Evolutionary conservation across 2,888 invertebrate genomes (phyloP), one percentile per base, ranked within the genome.

Genomic region (Spatulosminthurus flaviceps): DNA sequence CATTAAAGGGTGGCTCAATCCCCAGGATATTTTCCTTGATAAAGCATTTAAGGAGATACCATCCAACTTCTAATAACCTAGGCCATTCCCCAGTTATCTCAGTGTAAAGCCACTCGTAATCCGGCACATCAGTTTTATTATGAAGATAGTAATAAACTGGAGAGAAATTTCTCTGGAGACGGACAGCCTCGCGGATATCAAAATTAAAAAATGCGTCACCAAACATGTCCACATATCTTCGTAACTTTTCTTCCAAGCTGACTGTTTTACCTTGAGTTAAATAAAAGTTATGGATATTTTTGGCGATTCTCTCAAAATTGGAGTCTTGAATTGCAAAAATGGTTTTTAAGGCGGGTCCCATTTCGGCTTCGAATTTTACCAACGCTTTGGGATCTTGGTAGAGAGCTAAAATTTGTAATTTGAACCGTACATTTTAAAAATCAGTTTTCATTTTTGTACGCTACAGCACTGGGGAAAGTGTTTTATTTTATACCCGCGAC

Each of bases 131-230:
- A 9, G 70, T 70, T 34, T 70, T 70, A 41, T 70, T 70, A 42
- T n/a, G 22, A 22, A 70, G 13, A 22, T 70, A 70, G 11, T 29
- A 41, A 41, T 70, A 70, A 2, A 70, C 70, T n/a, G 70, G 70
- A 0, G 70, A 70, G 42, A 70, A 70, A n/a, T 42, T 21, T 41
- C 70, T 1, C 21, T 70, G 70, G 24, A 28, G 16, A n/a, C 22
- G 22, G n/a, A 42, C 21, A 0, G 70, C 11, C 41, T 70, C 70
- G 4, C 34, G 70, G 9, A 70, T 70, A 22, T 70, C 70, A 42
- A 21, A 70, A 22, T 42, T 42, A 29, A 70, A 70, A 22, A 70
- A 70, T 16, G 21, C 70, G 21, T 70, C 70, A 0, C 41, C 70
- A 11, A 70, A 41, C 21, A 70, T 11, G 5, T 41, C 41, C 29